Base-by-base conservation (phyloP, 2,113 vertebrate genomes). In the Amia ocellicauda region DNA sequence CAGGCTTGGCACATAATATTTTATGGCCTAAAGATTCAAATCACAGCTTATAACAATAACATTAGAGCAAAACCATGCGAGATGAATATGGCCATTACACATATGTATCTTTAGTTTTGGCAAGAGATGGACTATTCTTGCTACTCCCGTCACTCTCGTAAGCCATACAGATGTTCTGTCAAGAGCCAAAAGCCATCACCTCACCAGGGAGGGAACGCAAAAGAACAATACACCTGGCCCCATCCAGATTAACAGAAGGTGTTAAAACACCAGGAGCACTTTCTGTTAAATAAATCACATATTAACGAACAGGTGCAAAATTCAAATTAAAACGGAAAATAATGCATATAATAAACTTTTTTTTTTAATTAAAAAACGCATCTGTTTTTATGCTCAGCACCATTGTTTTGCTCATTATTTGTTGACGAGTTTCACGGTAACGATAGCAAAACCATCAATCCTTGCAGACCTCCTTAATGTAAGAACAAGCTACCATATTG, bases 281-380 rank as follows among this genome's bases (percentile, higher is more conserved):
- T 64, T 68, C 69, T 71, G 66, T 45, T 54, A 50, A 65, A 59
- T 62, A 53, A 71, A 69, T 50, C 40, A 28, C 63, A 66, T 64
- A 62, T 71, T 78, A 75, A 77, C 73, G 66, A 78, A 76, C 83
- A 85, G 83, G 83, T 82, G 83, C 77, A 78, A 70, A 65, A 69
- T 74, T 69, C 74, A 78, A 73, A 79, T 79, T 70, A 81, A 76
- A 78, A 62, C 23, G 29, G 62, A 57, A 50, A 66, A 63, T 63
- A 70, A 69, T 56, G 62, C 65, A 60, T 68, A 68, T 69, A 53
- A 67, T 78, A 69, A 81, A 83, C 14, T 58, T 67, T 78, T 74
- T n/a, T n/a, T n/a, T n/a, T n/a, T n/a, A n/a, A n/a, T n/a, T n/a
- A n/a, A 71, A 74, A 66, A 71, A 47, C 60, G 71, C 71, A 72